phyloP scores from a whole-genome alignment of 2,113 vertebrate species.

The Anoplopoma fimbria region DNA sequence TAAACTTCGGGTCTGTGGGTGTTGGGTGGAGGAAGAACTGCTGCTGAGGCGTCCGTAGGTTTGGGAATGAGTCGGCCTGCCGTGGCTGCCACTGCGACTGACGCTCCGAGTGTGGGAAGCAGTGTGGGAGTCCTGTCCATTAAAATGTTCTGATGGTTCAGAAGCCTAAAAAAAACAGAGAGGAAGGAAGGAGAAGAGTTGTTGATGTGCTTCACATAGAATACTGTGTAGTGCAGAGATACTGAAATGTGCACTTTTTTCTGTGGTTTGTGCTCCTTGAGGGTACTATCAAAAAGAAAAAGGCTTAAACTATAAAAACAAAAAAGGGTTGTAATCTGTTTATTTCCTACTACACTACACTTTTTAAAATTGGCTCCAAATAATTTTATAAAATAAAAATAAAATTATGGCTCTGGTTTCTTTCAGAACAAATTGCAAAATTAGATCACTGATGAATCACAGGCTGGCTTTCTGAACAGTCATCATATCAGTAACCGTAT shows the following conservation, averaged over 20 bases:
- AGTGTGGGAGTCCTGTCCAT: conserved; percentile 64
- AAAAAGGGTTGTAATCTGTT: background rate
- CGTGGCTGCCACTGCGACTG: conserved; percentile 42
- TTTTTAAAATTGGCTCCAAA: background rate
- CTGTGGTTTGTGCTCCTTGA: background rate
- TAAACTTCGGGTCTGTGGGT: conserved; percentile 16
- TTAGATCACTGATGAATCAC: conserved; percentile 6
- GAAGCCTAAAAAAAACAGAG: conserved; percentile 60
- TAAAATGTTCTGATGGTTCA: conserved; percentile 49
- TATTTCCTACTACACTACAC: background rate
- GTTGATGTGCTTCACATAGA: background rate
- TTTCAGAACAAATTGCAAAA: background rate
- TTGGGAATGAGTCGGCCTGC: conserved; percentile 32
- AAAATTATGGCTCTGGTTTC: background rate
- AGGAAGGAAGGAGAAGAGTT: background rate
- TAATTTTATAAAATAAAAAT: background rate
- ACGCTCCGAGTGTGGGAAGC: conserved; percentile 37
- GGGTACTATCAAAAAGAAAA: background rate
- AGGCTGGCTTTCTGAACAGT: background rate
- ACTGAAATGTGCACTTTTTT: background rate
- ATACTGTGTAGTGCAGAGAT: background rate
- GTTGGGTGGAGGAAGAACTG: conserved; percentile 58
- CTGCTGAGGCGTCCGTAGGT: conserved; percentile 38
- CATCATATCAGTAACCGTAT: background rate
- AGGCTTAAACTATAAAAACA: background rate